phyloP scores from a whole-genome alignment of 2,888 invertebrate genomes.

The Arge pagana region DNA sequence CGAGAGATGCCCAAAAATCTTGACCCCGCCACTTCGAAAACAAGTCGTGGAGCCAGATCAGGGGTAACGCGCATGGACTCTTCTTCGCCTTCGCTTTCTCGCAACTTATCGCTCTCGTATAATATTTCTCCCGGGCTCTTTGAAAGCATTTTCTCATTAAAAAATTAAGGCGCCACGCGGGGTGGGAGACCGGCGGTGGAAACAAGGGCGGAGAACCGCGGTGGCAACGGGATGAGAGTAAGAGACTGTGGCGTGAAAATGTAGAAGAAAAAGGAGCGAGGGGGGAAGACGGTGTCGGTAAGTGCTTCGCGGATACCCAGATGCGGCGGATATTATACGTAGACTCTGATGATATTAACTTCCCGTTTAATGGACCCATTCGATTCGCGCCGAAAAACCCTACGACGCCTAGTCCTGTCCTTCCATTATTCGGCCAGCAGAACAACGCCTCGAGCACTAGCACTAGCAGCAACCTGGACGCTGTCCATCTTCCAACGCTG shows the following conservation, averaged over 20 bases:
- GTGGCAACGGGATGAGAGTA: slow-evolving; percentile 24
- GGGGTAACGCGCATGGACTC: no score
- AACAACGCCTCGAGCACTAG: not conserved
- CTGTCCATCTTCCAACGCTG: no score
- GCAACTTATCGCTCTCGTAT: slow-evolving; percentile 57
- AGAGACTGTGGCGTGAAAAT: no score
- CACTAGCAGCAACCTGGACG: no score
- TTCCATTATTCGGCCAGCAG: no score
- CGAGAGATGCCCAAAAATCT: no score
- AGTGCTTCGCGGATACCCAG: slow-evolving; percentile 59
- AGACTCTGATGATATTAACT: slow-evolving; percentile 59
- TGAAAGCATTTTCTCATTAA: slow-evolving; percentile 71
- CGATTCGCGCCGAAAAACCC: no score
- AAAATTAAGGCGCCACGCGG: slow-evolving; percentile 58
- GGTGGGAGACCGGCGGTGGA: slow-evolving; percentile 15
- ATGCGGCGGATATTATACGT: slow-evolving; percentile 59
- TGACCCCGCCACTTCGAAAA: no score
- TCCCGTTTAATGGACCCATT: slow-evolving; percentile 59
- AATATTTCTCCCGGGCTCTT: slow-evolving; percentile 59
- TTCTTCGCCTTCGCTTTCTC: no score
- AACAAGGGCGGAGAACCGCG: slow-evolving; percentile 4
- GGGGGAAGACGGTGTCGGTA: slow-evolving; percentile 40
- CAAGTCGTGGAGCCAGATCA: no score
- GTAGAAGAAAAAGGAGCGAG: slow-evolving; percentile 13
- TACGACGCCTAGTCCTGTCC: no score